These are phyloP conservation scores for Dryobota labecula DNA, from an alignment of 2,888 invertebrate genomes.

Conservation along the genomic window DNA sequence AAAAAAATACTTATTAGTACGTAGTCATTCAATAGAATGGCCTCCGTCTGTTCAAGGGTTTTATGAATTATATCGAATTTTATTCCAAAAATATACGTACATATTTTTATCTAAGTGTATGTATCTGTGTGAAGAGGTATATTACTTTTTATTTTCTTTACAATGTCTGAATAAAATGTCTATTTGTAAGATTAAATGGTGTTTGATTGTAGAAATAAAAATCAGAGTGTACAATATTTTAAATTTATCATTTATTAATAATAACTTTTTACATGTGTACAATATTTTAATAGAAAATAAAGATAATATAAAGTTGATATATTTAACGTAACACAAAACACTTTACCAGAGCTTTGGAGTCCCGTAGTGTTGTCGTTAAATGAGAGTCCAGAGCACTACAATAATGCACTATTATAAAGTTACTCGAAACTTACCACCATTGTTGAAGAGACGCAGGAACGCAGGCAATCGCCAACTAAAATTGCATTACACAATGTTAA, in stretches of 20 bases:
- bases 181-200: constrained; percentile 80
- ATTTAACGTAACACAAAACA: constrained; percentile 69
- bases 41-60: constrained; percentile 76
- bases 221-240: constrained; percentile 69
- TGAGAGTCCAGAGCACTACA: constrained; percentile 75
- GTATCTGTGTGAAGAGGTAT: constrained; percentile 83
- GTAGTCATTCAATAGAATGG: constrained; percentile 72
- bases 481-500: constrained; percentile 71
- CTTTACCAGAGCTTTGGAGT: constrained; percentile 72
- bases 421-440: constrained; percentile 87
- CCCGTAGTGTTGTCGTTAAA: constrained; percentile 58
- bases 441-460: constrained; percentile 54
- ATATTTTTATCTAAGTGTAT: constrained; percentile 87
- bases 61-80: constrained; percentile 85
- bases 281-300: constrained; percentile 64
- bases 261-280: constrained; percentile 68
- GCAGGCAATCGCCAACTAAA: constrained; percentile 81
- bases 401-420: constrained; percentile 82
- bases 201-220: constrained; percentile 78
- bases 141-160: constrained; percentile 88
- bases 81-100: constrained; percentile 86
- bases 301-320: constrained; percentile 58
- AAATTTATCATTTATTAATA: constrained; percentile 63
- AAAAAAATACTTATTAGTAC: constrained; percentile 64
- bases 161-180: constrained; percentile 89